Conservation (phyloP, 2,113 vertebrate species). For the Dolichallabes microphthalmus region DNA sequence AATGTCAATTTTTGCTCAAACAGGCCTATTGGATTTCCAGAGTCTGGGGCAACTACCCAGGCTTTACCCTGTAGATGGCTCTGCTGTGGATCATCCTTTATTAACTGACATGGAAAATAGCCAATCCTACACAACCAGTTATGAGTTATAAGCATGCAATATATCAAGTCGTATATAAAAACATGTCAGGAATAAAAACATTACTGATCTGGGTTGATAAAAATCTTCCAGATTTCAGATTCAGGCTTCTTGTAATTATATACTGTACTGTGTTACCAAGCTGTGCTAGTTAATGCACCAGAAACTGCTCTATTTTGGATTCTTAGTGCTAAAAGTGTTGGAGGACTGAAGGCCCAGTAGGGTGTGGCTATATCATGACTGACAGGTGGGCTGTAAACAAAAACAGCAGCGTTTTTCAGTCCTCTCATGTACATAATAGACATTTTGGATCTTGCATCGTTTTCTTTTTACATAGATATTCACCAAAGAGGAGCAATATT, state of each 20-base stretch:
- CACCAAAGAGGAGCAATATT: neutral
- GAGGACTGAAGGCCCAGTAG: neutral
- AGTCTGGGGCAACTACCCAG: neutral
- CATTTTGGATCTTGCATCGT: neutral
- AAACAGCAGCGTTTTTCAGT: too few relatives aligned
- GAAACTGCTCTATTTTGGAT: neutral
- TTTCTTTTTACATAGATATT: neutral
- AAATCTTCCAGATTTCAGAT: neutral
- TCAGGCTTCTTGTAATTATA: neutral
- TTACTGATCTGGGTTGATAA: neutral
- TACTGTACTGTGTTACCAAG: too few relatives aligned
- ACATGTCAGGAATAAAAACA: neutral
- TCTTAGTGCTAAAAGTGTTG: neutral
- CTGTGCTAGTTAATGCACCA: neutral
- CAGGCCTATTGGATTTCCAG: neutral
- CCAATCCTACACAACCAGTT: neutral
- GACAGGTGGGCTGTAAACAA: neutral
- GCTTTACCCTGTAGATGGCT: neutral
- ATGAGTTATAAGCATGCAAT: neutral
- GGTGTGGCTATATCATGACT: neutral
- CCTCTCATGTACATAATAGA: neutral
- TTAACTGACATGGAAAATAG: neutral
- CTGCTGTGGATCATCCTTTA: neutral
- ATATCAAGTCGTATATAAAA: too few relatives aligned
- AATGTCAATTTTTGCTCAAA: neutral